These are phyloP conservation scores for Luidia sarsii DNA, from an alignment of 53 echinoderm and acorn worm species.

Conservation along the genomic window DNA sequence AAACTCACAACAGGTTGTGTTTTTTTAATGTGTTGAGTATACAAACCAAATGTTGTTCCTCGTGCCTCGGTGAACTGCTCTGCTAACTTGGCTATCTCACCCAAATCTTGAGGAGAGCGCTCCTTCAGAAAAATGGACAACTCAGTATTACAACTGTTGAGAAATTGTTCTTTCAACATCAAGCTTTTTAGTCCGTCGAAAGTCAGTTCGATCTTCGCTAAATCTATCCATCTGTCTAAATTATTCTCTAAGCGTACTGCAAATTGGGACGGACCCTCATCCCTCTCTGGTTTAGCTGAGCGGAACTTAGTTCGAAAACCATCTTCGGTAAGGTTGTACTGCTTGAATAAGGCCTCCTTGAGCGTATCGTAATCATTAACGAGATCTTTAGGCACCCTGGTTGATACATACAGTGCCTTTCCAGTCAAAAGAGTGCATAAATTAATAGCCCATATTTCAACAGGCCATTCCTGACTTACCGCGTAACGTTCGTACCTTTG, in stretches of 20 bases:
- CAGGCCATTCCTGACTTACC: constrained; percentile 31
- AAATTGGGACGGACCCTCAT: constrained; percentile 24
- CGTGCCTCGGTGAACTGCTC: constrained; percentile 32
- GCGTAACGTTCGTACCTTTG: constrained; percentile 56
- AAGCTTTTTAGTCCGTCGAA: constrained; percentile 14
- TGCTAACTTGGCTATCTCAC: constrained; percentile 12
- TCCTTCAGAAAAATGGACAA: constrained; percentile 32
- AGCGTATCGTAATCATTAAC: constrained; percentile 6
- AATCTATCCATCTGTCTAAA: constrained; percentile 36
- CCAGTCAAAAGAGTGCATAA: constrained; percentile 52
- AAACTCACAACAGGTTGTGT: neutral
- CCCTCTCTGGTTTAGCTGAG: constrained; percentile 13
- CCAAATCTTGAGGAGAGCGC: neutral
- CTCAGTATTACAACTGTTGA: constrained; percentile 15
- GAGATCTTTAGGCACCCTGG: neutral
- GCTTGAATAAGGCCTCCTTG: constrained; percentile 21
- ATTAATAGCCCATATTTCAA: constrained; percentile 58
- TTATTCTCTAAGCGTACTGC: constrained; percentile 40
- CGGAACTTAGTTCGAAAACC: constrained; percentile 41
- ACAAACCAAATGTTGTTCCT: neutral
- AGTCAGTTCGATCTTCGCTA: neutral
- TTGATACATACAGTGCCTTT: constrained; percentile 16
- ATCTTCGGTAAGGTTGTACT: constrained; percentile 27
- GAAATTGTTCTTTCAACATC: constrained; percentile 31
- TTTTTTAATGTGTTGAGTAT: neutral